phyloP scores from a whole-genome alignment of 2,888 invertebrate genomes.

The Agrotis puta region DNA sequence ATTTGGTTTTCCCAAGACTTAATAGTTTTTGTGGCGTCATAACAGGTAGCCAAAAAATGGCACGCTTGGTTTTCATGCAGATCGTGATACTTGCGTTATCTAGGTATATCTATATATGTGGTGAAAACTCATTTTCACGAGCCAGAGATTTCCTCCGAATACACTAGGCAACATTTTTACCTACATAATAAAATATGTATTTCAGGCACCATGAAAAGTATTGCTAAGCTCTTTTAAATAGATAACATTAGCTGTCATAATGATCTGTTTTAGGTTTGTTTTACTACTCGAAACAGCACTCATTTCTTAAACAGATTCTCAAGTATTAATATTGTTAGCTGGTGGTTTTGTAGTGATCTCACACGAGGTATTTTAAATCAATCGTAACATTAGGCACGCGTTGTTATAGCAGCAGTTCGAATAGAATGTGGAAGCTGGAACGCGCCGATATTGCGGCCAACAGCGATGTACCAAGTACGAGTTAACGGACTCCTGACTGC shows the following conservation, averaged over 20 bases:
- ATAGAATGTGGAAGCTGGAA: conserved; percentile 46
- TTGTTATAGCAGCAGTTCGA: conserved; percentile 27
- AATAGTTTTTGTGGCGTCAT: too few species aligned
- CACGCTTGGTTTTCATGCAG: too few species aligned
- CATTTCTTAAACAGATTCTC: background rate
- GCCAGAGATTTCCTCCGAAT: background rate
- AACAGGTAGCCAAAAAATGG: too few species aligned
- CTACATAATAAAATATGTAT: background rate
- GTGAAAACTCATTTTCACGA: too few species aligned
- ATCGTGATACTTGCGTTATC: too few species aligned
- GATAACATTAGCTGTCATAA: too few species aligned
- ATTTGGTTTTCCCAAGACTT: too few species aligned
- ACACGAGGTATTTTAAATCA: conserved; percentile 26
- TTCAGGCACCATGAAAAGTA: background rate
- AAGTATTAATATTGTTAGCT: background rate
- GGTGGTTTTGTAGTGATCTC: background rate
- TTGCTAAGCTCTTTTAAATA: background rate
- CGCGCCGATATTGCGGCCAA: conserved; percentile 21
- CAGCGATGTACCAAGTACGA: accelerated
- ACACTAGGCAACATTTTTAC: background rate
- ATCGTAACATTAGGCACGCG: conserved; percentile 35
- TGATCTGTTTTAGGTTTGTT: too few species aligned
- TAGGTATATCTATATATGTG: too few species aligned
- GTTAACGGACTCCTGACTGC: conserved; percentile 14
- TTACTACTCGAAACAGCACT: too few species aligned